Evolutionary conservation across 2,113 vertebrate genomes (phyloP).

Genomic region (Piaya cayana): DNA sequence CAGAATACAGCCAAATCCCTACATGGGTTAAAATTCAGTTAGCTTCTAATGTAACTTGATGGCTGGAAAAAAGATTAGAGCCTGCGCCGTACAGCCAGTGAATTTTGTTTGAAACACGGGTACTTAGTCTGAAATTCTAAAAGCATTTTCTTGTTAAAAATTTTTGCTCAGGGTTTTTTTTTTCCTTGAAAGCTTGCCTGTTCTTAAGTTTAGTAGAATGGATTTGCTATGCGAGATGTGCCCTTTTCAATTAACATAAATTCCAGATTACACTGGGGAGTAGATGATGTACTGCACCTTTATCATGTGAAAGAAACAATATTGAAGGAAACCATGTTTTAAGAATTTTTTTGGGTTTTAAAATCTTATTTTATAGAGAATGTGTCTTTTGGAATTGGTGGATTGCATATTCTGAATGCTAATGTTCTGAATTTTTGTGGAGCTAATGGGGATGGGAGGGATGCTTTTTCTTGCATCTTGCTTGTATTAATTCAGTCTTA

Average conservation of each 20-base stretch:
- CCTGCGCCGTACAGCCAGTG: not conserved
- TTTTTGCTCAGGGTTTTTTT: not conserved
- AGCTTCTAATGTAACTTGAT: not conserved
- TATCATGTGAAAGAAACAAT: not conserved
- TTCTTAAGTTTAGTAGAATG: not conserved
- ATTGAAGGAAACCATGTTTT: not conserved
- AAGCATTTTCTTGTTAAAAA: not conserved
- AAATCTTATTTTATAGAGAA: not conserved
- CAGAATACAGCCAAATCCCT: not conserved
- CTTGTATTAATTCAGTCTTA: not conserved
- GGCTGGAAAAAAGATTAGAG: conserved; percentile 16
- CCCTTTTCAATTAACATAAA: not conserved
- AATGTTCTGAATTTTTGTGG: not conserved
- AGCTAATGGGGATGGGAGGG: not conserved
- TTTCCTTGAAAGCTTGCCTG: not conserved
- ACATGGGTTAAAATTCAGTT: not conserved
- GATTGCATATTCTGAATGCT: not conserved
- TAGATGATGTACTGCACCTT: not conserved
- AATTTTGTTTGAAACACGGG: not conserved
- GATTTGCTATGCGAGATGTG: not conserved
- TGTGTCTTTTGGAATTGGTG: not conserved
- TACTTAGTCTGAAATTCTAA: not conserved
- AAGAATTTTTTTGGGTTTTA: not conserved
- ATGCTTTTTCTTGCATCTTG: not conserved
- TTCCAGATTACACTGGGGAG: not conserved